Conservation (phyloP, 2,113 vertebrate genomes). For the Microtus pennsylvanicus region DNA sequence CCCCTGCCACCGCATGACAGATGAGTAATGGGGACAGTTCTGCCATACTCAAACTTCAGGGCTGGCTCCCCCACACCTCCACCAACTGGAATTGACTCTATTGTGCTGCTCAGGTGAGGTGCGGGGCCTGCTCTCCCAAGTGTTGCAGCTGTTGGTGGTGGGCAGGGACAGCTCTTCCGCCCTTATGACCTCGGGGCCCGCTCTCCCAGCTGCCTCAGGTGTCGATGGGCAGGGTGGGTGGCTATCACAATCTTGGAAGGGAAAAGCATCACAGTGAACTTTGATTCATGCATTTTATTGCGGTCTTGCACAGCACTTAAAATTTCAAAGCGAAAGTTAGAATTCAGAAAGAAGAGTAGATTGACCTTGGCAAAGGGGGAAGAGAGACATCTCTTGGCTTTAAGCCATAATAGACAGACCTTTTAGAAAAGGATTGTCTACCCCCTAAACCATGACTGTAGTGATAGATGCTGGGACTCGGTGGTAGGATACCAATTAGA, state of each 20-base stretch:
- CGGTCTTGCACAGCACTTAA: conserved; percentile 25
- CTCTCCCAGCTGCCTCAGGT: neutral
- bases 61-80: neutral
- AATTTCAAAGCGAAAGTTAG: conserved; percentile 35
- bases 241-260: neutral
- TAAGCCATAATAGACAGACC: neutral
- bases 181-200: neutral
- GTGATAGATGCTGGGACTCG: neutral
- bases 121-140: neutral
- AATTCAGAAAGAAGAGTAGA: conserved; percentile 41
- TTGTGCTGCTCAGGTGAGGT: neutral
- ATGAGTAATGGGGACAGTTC: neutral
- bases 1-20: neutral
- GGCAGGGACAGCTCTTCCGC: neutral
- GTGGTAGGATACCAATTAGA: neutral
- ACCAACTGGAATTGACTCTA: neutral
- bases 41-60: neutral
- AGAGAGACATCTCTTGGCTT: conserved; percentile 2
- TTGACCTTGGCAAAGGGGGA: neutral
- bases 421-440: neutral
- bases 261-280: neutral
- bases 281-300: conserved; percentile 63
- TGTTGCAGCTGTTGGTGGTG: neutral
- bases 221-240: too few relatives aligned
- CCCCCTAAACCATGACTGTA: neutral